A percentile compares a stretch with the other conserved stretches of the same genome.
Evolutionary conservation across 2,797 vertebrate genomes (phyloP).

Genomic region (Malurus leucopterus): DNA sequence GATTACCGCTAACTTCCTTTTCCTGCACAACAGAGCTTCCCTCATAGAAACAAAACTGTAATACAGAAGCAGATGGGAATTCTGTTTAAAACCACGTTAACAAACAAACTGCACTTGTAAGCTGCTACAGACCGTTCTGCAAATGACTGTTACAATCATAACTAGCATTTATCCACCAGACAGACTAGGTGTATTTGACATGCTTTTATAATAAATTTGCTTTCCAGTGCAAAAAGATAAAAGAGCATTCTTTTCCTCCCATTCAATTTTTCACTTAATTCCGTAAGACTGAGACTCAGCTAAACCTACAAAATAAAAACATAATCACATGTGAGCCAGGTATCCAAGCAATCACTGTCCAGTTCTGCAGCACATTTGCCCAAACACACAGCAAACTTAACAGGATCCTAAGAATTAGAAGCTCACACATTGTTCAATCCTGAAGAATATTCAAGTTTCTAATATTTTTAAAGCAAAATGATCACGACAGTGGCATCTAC

Average conservation of each 20-base stretch:
- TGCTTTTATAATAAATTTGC: not conserved
- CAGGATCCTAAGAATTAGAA: not conserved
- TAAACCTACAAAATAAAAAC: not conserved
- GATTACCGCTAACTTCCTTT: not conserved
- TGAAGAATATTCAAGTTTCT: accelerated
- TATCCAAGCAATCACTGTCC: not conserved
- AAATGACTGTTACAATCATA: not conserved
- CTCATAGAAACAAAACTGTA: not conserved
- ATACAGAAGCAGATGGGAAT: not conserved
- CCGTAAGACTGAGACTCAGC: not conserved
- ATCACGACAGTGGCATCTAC: accelerated
- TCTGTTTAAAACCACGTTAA: not conserved
- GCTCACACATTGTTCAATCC: accelerated
- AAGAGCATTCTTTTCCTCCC: not conserved
- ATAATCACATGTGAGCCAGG: accelerated
- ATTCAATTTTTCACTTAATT: not conserved
- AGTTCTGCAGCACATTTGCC: not conserved
- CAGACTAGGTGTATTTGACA: not conserved
- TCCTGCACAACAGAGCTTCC: not conserved
- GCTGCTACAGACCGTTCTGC: not conserved
- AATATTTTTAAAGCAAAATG: not conserved
- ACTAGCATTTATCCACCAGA: not conserved
- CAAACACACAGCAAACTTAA: not conserved
- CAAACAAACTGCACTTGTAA: not conserved
- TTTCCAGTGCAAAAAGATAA: not conserved